These are phyloP conservation scores for Alauda arvensis DNA, from an alignment of 2,797 vertebrate species.

Conservation along the genomic window DNA sequence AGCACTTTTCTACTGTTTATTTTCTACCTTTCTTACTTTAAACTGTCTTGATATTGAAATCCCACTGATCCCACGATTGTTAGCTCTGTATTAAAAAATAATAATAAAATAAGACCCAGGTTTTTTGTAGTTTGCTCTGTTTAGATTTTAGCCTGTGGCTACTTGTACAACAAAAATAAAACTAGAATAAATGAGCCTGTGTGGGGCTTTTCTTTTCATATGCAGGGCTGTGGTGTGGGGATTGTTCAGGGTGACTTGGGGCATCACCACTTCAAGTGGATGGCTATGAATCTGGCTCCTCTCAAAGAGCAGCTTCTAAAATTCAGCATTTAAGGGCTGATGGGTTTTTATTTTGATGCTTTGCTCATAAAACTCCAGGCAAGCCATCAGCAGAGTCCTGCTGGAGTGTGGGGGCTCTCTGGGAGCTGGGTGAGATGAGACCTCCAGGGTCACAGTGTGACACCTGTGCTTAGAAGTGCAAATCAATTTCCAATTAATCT, in stretches of 20 bases:
- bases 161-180: constrained; percentile 74
- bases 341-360: neutral
- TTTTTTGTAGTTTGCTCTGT: constrained; percentile 80
- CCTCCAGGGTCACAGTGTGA: neutral
- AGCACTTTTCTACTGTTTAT: constrained; percentile 56
- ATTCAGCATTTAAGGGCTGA: neutral
- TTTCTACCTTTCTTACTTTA: constrained; percentile 58
- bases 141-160: constrained; percentile 84
- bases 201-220: constrained; percentile 23
- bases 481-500: constrained; percentile 2
- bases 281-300: neutral
- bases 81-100: constrained; percentile 65
- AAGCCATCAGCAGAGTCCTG: neutral
- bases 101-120: neutral
- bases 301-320: neutral
- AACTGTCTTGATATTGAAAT: constrained; percentile 64
- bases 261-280: rapidly evolving
- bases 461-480: neutral
- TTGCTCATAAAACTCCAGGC: neutral
- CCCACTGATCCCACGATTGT: constrained; percentile 68
- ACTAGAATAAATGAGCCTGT: constrained; percentile 80
- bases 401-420: neutral
- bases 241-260: rapidly evolving
- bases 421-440: neutral
- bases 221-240: neutral